Evolutionary conservation across 2,797 vertebrate species (phyloP), one percentile per base, ranked within the genome.

Genomic region (Neomorphus geoffroyi): DNA sequence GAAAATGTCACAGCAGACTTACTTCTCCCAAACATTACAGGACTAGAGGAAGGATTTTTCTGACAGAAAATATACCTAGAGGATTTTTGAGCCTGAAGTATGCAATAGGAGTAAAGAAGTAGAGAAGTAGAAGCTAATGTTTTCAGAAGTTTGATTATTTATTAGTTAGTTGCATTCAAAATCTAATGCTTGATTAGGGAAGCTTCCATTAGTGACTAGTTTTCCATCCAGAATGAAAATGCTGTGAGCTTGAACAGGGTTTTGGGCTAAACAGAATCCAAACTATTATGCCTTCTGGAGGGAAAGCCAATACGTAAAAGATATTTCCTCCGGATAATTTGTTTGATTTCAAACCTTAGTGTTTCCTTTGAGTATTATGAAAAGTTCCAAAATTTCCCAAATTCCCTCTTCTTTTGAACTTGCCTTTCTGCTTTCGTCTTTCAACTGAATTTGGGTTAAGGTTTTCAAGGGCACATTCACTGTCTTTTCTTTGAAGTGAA

Each of bases 401-500:
- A 67, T 78, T 77, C 3, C 0, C 3, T 3, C 9, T 82, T 54
- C 14, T 81, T 84, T 74, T 57, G 32, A 80, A 67, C 24, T 77
- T 89, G 23, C 16, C 4, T 80, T 86, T 80, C 33, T 86, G 22
- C 4, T 3, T 72, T 65, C 24, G 5, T 71, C 28, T 60, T 85
- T 71, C 57, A 82, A 46, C 5, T 46, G 16, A 46, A 73, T 87
- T 84, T 91, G 11, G 32, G 82, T 73, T 73, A 73, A 91, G 6
- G 4, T 80, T 87, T 94, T 89, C 72, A 90, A 89, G 67, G 79
- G 22, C 48, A 89, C 18, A 66, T 88, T 87, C 8, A 7, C 13
- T 86, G 19, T 67, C 45, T 82, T 90, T 33, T 78, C 77, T 91
- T 82, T 92, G 79, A 92, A 92, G 67, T 87, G 4, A 92, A 88